Base-by-base conservation (phyloP, 2,888 invertebrate species). In the Ramazzottius varieornatus region DNA sequence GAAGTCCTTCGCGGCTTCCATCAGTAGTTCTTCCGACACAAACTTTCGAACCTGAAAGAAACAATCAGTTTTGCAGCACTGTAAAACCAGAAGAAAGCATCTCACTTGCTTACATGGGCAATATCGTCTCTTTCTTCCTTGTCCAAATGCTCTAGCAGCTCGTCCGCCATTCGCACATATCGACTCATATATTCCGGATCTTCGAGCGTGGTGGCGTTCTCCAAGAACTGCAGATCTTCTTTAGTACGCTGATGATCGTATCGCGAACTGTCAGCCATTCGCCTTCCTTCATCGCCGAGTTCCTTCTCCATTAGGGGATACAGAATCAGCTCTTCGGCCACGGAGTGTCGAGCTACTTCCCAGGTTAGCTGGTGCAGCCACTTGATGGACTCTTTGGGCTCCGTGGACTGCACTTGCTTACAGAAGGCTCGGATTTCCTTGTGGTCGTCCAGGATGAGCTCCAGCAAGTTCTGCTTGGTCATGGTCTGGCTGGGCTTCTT, bases 291-390 rank as follows among this genome's bases (percentile, higher is more conserved):
- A 4, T 8, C 13, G 29, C 54, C 54, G 16, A 54, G 29, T 29
- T 54, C 54, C 20, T 16, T 13, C 54, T 54, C 54, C 54, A 54
- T 54, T 24, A 54, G 54, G 20, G 54, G 54, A 29, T 54, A 54
- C n/a, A 54, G 54, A 13, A 54, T 29, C 54, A 54, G 54, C 29
- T 54, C 54, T 29, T 54, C 54, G 16, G 54, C 54, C 54, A 54
- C 54, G 20, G 54, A 54, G 24, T 54, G 54, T 8, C 54, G 54
- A n/a, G 54, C 54, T 24, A 54, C 54, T 24, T 54, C 54, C 54
- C 54, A 54, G 16, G 29, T 29, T 24, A 54, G 54, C 29, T 54
- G 54, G 29, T 54, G 54, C 20, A 54, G 29, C 54, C 54, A 54
- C 24, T 54, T 54, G 20, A 29, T 54, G 20, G 54, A 8, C 29